Base-by-base conservation (phyloP, 2,113 vertebrate species). In the Oceanodroma tethys region DNA sequence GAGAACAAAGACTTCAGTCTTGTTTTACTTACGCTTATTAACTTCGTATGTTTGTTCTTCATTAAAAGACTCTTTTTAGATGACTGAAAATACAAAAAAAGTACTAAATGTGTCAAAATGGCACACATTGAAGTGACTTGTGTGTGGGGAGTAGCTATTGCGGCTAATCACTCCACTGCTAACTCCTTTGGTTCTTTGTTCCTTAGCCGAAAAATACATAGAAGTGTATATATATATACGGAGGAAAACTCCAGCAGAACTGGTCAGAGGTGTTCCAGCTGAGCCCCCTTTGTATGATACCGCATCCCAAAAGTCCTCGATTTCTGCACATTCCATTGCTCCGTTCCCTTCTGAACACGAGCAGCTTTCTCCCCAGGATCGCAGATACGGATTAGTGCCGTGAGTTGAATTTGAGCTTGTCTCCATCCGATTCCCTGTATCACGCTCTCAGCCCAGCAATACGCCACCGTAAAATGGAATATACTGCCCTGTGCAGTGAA, bases 401-500 rank as follows among this genome's bases (percentile, higher is more conserved):
- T 2, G 6, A 34, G 42, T 4, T 66, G 78, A 29, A 27, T 45
- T 40, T 38, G 58, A 52, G 22, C 10, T 65, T 16, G 13, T 36
- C 7, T 60, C 60, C 5, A 0, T 36, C 30, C 2, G 0, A 14
- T 20, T 43, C 59, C 50, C 14, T 30, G 42, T 11, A 9, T 20
- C 10, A 0, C 13, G 55, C 42, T 56, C 48, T 58, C 48, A 68
- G 66, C 81, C 53, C 75, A 32, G 63, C 47, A 5, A 7, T 5
- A 3, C 50, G 5, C n/a, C 1, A 1, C 26, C 16, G 43, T 13
- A 2, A 34, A 36, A 9, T 7, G 29, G 40, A 22, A 40, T 6
- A 4, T 1, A 7, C 30, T 16, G 63, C 70, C 47, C 65, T 2
- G 38, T 12, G 48, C 59, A 6, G 15, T 4, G 34, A 11, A 9